phyloP scores from a whole-genome alignment of 1,140 invertebrate species.

The Diorhabda carinulata region DNA sequence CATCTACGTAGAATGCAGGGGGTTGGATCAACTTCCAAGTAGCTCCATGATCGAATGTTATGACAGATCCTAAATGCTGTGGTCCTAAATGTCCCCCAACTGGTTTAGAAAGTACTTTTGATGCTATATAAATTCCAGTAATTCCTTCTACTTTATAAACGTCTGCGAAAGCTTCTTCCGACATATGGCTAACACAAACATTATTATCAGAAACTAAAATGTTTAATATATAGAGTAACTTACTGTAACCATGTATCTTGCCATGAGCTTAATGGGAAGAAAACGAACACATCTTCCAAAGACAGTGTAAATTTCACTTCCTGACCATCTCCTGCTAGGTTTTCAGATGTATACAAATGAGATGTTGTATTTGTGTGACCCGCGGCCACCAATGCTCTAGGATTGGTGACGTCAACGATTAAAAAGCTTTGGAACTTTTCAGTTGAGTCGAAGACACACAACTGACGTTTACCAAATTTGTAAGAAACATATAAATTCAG shows the following conservation, averaged over 20 bases:
- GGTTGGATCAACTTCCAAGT: slow-evolving; percentile 71
- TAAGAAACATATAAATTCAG: slow-evolving; percentile 77
- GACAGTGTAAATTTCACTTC: slow-evolving; percentile 70
- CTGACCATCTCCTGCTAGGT: slow-evolving; percentile 54
- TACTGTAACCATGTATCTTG: slow-evolving; percentile 79
- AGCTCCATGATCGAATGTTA: slow-evolving; percentile 84
- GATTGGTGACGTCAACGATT: slow-evolving; percentile 77
- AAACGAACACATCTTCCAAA: slow-evolving; percentile 77
- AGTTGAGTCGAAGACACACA: slow-evolving; percentile 70
- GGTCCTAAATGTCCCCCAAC: slow-evolving; percentile 57
- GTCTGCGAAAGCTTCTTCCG: slow-evolving; percentile 82
- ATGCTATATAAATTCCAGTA: slow-evolving; percentile 85
- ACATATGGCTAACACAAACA: slow-evolving; percentile 59
- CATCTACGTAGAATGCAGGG: slow-evolving; percentile 63
- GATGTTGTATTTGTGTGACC: slow-evolving; percentile 68
- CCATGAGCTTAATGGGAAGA: slow-evolving; percentile 76
- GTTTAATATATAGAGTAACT: slow-evolving; percentile 44
- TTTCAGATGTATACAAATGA: slow-evolving; percentile 75
- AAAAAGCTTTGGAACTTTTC: slow-evolving; percentile 68
- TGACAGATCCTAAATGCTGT: slow-evolving; percentile 73
- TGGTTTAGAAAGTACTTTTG: slow-evolving; percentile 60
- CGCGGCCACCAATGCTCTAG: slow-evolving; percentile 78
- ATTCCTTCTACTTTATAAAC: slow-evolving; percentile 83
- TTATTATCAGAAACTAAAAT: not conserved
- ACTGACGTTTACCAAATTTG: slow-evolving; percentile 64